A percentile compares a stretch with the other conserved stretches of the same genome.
Evolutionary conservation across 1,140 invertebrate genomes (phyloP).

Genomic region (Drosophila kepulauana): DNA sequence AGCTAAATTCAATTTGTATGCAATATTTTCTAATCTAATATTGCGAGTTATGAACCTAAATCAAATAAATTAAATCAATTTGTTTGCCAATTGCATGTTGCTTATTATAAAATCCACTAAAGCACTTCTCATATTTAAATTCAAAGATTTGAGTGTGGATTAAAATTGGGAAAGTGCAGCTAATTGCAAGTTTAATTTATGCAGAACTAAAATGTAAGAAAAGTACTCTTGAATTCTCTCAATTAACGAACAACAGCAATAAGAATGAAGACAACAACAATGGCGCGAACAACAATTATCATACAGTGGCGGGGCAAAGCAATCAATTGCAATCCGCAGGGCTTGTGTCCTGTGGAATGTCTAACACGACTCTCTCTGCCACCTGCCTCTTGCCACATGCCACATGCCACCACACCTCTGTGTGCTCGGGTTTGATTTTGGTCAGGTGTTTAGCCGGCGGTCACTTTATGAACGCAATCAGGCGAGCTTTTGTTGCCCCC

Average conservation of each 20-base stretch:
- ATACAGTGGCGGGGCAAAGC: constrained; percentile 31
- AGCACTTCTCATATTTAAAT: too few species aligned
- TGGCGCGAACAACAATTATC: constrained; percentile 16
- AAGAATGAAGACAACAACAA: constrained; percentile 13
- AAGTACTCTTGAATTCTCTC: background rate
- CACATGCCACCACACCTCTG: background rate
- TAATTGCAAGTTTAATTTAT: background rate
- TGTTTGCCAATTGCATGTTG: too few species aligned
- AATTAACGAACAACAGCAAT: background rate
- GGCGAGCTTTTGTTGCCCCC: constrained; percentile 62
- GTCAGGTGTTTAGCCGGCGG: constrained; percentile 69
- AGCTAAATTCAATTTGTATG: background rate
- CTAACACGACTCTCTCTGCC: background rate
- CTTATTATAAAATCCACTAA: too few species aligned
- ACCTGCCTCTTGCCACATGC: background rate
- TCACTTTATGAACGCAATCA: constrained; percentile 62
- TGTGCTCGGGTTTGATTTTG: constrained; percentile 44
- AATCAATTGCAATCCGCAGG: constrained; percentile 71
- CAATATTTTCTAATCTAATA: background rate
- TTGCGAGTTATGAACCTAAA: background rate
- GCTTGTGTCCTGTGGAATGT: constrained; percentile 37
- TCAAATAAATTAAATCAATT: background rate
- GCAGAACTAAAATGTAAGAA: background rate
- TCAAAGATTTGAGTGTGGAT: too few species aligned
- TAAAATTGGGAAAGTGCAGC: too few species aligned